Evolutionary conservation across 2,888 invertebrate genomes (phyloP).

Genomic region (Scaptomyza cyrtandrae): DNA sequence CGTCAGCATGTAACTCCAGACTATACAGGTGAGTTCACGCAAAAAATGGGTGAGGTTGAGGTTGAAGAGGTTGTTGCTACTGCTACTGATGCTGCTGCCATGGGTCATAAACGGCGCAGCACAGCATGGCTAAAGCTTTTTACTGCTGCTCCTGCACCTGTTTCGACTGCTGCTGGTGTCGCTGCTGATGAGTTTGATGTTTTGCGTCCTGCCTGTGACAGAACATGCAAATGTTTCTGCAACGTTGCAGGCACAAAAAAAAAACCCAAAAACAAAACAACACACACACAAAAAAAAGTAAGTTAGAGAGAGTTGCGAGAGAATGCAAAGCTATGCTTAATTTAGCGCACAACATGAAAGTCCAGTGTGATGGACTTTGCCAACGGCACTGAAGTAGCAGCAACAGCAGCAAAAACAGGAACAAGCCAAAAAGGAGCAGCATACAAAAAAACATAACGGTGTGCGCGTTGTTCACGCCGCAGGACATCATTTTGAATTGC

Average conservation of each 20-base stretch:
- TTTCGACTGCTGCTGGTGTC: constrained; percentile 49
- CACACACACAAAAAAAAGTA: constrained; percentile 11
- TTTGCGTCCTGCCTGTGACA: constrained; percentile 75
- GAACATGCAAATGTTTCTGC: constrained; percentile 76
- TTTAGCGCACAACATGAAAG: constrained; percentile 76
- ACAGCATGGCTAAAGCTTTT: constrained; percentile 45
- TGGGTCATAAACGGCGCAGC: constrained; percentile 50
- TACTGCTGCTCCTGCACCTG: not conserved
- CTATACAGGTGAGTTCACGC: constrained; percentile 86
- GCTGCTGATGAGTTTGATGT: constrained; percentile 78
- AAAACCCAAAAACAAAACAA: constrained; percentile 8
- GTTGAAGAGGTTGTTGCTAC: constrained; percentile 32
- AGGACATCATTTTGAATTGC: constrained; percentile 75
- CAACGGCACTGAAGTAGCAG: constrained; percentile 29
- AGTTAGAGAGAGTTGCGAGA: constrained; percentile 43
- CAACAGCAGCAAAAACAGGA: constrained; percentile 19
- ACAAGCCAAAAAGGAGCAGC: constrained; percentile 21
- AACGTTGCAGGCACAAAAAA: constrained; percentile 17
- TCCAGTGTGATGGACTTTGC: constrained; percentile 46
- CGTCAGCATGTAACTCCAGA: constrained; percentile 86
- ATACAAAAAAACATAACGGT: constrained; percentile 2
- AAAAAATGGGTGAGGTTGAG: constrained; percentile 24
- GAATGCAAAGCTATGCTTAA: constrained; percentile 69
- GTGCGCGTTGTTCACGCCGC: constrained; percentile 56
- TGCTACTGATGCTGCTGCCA: constrained; percentile 24